phyloP scores from a whole-genome alignment of 2,113 vertebrate genomes.

The Murina feae region DNA sequence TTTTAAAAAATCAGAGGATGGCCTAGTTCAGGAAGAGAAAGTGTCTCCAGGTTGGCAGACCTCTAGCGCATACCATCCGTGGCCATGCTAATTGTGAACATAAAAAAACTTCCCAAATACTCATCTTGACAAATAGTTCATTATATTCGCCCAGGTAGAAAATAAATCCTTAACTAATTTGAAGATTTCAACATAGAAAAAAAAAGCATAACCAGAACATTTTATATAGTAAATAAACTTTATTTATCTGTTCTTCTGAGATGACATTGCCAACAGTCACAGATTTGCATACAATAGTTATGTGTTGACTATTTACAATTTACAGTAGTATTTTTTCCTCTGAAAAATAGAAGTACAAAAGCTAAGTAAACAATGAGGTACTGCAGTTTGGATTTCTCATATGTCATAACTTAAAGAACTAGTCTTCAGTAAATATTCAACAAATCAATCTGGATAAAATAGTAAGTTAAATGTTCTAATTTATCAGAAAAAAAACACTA shows the following conservation, averaged over 20 bases:
- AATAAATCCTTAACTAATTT: not conserved
- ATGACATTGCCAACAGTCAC: constrained; percentile 87
- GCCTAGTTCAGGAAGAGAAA: not conserved
- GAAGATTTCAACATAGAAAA: constrained; percentile 45
- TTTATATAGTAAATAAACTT: constrained; percentile 91
- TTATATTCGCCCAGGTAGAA: not conserved
- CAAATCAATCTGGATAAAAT: constrained; percentile 66
- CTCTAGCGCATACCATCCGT: not conserved
- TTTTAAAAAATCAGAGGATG: not conserved
- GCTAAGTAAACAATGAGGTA: constrained; percentile 88
- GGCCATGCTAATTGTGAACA: not conserved
- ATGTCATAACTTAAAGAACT: constrained; percentile 82
- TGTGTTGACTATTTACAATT: constrained; percentile 90
- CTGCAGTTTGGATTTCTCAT: constrained; percentile 81
- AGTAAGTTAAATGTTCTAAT: constrained; percentile 73
- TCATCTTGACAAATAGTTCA: not conserved
- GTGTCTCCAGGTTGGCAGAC: not conserved
- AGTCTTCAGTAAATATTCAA: constrained; percentile 79
- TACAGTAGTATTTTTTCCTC: constrained; percentile 87
- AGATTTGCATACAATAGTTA: constrained; percentile 84
- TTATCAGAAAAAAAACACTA: constrained; percentile 76
- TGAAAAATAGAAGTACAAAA: constrained; percentile 93
- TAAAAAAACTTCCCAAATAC: not conserved
- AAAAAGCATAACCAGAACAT: constrained; percentile 44
- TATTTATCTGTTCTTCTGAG: constrained; percentile 89